These are phyloP conservation scores for Dasypogon diadema DNA, from an alignment of 2,888 invertebrate species.

Conservation along the genomic window DNA sequence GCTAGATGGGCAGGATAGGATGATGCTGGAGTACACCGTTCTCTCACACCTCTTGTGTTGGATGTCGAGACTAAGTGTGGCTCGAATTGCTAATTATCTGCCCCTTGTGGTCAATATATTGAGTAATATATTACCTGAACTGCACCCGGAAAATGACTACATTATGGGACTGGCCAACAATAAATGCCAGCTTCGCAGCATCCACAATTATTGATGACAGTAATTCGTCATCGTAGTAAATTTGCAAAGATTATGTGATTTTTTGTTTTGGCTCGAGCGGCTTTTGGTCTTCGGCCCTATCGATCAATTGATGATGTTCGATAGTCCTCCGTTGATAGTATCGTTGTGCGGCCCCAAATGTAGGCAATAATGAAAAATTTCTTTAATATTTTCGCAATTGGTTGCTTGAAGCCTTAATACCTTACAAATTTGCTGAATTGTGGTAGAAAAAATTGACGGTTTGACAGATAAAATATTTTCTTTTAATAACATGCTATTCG, in stretches of 20 bases:
- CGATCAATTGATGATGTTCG: not conserved
- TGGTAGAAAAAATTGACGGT: too few species aligned
- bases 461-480: too few species aligned
- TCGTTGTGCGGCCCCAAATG: too few species aligned
- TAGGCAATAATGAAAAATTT: too few species aligned
- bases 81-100: conserved; percentile 12
- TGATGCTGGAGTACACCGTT: not conserved
- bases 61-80: not conserved
- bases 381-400: too few species aligned
- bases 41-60: not conserved
- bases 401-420: too few species aligned
- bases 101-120: conserved; percentile 5
- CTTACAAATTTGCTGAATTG: too few species aligned
- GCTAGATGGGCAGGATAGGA: not conserved
- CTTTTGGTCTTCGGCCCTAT: not conserved
- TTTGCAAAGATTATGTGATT: not conserved
- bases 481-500: too few species aligned
- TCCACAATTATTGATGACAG: not conserved
- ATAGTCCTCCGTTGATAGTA: too few species aligned
- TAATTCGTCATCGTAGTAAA: not conserved
- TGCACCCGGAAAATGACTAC: conserved; percentile 26
- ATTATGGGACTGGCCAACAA: not conserved
- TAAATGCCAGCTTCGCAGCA: not conserved
- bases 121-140: not conserved
- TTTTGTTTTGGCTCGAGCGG: not conserved